Evolutionary conservation across 2,113 vertebrate genomes (phyloP).

Genomic region (Mobula birostris): DNA sequence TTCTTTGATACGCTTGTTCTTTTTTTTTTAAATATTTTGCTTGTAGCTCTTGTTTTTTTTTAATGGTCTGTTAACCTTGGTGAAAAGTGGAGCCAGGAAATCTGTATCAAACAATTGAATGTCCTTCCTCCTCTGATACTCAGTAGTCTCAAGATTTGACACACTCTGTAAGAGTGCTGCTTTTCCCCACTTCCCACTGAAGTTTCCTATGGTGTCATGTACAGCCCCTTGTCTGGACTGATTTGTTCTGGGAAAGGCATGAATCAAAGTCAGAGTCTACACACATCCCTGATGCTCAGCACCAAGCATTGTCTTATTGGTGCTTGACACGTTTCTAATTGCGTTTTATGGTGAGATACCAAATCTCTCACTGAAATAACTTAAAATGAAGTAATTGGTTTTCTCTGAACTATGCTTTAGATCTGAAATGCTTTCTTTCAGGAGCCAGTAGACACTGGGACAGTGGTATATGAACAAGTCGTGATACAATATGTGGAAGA

Average conservation of each 20-base stretch:
- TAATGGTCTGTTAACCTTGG: background rate
- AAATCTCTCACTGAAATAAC: background rate
- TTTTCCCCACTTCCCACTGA: background rate
- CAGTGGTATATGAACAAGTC: conserved; percentile 65
- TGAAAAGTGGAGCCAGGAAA: background rate
- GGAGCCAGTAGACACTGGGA: conserved; percentile 50
- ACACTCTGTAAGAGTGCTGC: background rate
- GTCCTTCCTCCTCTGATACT: background rate
- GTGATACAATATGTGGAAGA: conserved; percentile 68
- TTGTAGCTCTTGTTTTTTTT: background rate
- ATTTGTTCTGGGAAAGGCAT: background rate
- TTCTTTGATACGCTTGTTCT: background rate
- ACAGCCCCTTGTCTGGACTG: background rate
- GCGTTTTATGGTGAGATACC: background rate
- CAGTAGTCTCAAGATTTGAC: background rate
- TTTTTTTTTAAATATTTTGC: too few relatives aligned
- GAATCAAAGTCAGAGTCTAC: background rate
- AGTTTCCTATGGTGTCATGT: background rate
- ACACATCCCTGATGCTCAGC: background rate
- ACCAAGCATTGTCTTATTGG: background rate
- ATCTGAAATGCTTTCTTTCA: conserved; percentile 45
- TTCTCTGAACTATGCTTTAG: background rate
- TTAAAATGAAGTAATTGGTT: background rate
- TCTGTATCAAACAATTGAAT: background rate
- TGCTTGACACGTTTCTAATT: background rate